Evolutionary conservation across 2,113 vertebrate genomes (phyloP).

Genomic region (Eurystomus gularis): DNA sequence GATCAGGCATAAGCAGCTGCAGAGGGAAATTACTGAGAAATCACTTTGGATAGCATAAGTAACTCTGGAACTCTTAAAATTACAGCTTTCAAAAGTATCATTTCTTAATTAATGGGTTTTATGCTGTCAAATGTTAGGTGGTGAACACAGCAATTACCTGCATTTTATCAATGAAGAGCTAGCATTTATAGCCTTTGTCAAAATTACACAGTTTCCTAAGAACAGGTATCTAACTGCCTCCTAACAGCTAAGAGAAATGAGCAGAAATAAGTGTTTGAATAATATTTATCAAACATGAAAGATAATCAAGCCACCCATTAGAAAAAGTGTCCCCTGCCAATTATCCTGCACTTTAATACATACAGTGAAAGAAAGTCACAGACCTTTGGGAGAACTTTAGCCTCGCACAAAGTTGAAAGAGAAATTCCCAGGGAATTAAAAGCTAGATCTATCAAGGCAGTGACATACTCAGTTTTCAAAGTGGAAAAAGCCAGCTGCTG

Average conservation of each 20-base stretch:
- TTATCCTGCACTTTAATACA: conserved; percentile 9
- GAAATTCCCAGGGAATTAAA: conserved; percentile 51
- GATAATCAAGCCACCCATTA: background rate
- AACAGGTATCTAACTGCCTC: background rate
- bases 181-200: background rate
- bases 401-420: conserved; percentile 44
- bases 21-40: background rate
- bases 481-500: conserved; percentile 63
- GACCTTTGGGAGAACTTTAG: conserved; percentile 26
- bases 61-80: background rate
- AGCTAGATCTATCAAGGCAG: conserved; percentile 7
- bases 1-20: background rate
- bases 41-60: background rate
- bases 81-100: background rate
- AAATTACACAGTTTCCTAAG: background rate
- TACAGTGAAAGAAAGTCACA: background rate
- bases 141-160: background rate
- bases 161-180: background rate
- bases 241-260: background rate
- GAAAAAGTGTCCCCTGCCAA: background rate
- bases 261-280: background rate
- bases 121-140: background rate
- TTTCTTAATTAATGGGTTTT: background rate
- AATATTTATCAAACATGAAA: conserved; percentile 24
- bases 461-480: conserved; percentile 45